These are phyloP conservation scores for Panulirus ornatus DNA, from an alignment of 1,140 invertebrate species.

Conservation along the genomic window DNA sequence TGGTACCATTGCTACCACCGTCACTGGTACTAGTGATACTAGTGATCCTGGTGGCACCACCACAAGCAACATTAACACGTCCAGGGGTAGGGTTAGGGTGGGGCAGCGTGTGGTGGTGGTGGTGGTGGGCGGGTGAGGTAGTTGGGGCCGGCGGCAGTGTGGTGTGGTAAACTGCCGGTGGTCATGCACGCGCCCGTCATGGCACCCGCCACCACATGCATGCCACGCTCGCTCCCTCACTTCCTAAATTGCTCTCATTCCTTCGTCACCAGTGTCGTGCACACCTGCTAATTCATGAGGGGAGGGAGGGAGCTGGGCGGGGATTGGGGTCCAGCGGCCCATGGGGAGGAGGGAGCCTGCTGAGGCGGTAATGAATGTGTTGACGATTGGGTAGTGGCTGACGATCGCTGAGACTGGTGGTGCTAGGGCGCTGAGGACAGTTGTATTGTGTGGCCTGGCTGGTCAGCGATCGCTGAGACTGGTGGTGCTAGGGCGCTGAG, in stretches of 20 bases:
- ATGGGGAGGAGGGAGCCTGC: no score
- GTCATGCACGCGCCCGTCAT: neutral
- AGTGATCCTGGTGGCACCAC: neutral
- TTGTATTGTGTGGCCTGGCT: no score
- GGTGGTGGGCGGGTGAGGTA: neutral
- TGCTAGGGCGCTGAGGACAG: no score
- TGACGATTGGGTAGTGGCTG: neutral
- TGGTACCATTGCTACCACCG: neutral
- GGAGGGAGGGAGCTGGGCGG: neutral
- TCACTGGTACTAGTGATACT: neutral
- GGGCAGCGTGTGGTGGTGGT: constrained; percentile 6
- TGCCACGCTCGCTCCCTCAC: neutral
- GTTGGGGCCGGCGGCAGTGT: neutral
- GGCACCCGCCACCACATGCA: neutral
- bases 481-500: no score
- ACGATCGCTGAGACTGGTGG: no score
- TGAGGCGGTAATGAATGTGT: neutral
- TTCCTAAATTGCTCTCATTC: constrained; percentile 30
- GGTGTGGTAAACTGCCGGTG: constrained; percentile 9
- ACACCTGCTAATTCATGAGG: neutral
- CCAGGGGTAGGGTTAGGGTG: neutral
- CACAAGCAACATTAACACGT: neutral
- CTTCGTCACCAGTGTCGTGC: constrained; percentile 37
- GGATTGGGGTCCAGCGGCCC: no score
- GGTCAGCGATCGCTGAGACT: no score